Base-by-base conservation (phyloP, 1,140 invertebrate genomes). In the Parapsyche elsis region DNA sequence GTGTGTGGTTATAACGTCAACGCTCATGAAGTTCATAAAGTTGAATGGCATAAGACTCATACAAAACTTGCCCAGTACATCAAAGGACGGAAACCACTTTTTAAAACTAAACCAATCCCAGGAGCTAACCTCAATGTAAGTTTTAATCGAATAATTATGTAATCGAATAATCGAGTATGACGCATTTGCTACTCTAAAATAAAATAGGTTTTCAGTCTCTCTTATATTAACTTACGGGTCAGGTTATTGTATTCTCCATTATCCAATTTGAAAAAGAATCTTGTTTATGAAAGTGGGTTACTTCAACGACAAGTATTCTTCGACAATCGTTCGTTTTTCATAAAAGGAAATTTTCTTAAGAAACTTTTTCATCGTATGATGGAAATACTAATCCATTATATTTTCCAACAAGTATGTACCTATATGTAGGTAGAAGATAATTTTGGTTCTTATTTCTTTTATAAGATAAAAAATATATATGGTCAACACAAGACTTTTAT, bases 41-140 rank as follows among this genome's bases (percentile, higher is more conserved):
- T 89, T 78, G 88, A 88, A 82, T 89, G 89, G 84, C 81, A 88
- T 21, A 82, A 86, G 38, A 83, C 86, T 0, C 87, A 86, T 7
- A 84, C 85, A 0, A 89, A 93, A 84, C 91, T 94, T 84, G 91
- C 94, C 85, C 91, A 93, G 86, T 94, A 92, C 85, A 90, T 94
- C 79, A 91, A 91, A 81, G 93, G 91, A 12, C 88, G 92, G 71
- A 91, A 88, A 26, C 92, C 92, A 24, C 93, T 92, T 10, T 93
- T 91, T 84, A 87, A 89, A 79, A 86, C 88, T 74, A 91, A 87
- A 84, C 87, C 89, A 74, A 87, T 90, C 53, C 87, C 89, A 1
- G 93, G 93, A 49, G 91, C 92, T 16, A 87, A 88, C 80, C 87
- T 94, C 74, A 91, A 92, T 86, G 93, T 94, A 89, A 92, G 92